phyloP scores from a whole-genome alignment of 2,888 invertebrate species.

The Zelleria hepariella region DNA sequence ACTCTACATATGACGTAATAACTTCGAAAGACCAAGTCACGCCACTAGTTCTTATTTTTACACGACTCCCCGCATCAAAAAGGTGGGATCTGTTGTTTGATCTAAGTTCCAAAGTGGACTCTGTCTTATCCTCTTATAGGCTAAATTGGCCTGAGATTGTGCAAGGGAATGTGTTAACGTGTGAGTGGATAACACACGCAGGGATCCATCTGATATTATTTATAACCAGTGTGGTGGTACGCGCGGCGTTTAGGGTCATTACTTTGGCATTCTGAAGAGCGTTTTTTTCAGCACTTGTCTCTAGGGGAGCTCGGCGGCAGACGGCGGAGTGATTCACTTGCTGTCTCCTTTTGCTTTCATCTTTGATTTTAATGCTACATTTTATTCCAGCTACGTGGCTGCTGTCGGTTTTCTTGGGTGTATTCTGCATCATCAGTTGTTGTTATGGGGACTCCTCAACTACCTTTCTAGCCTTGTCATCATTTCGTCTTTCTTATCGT shows the following conservation, averaged over 20 bases:
- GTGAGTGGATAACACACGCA: conserved; percentile 29
- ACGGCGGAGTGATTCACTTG: not conserved
- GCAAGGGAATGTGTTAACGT: too few relatives aligned
- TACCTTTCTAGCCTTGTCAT: too few relatives aligned
- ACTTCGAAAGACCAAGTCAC: conserved; percentile 48
- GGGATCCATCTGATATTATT: conserved; percentile 38
- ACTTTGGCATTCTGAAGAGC: conserved; percentile 35
- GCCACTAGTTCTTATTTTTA: conserved; percentile 29
- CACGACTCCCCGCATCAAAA: not conserved
- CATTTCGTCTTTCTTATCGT: too few relatives aligned
- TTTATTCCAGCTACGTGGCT: not conserved
- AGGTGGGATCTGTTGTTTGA: too few relatives aligned
- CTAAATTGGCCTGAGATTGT: conserved; percentile 16
- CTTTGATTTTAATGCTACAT: not conserved
- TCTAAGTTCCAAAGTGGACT: not conserved
- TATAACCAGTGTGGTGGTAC: conserved; percentile 47
- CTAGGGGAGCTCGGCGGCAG: not conserved
- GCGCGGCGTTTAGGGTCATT: conserved; percentile 57
- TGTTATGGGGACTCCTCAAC: too few relatives aligned
- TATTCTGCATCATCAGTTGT: too few relatives aligned
- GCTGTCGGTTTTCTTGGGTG: too few relatives aligned
- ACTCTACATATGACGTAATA: conserved; percentile 38
- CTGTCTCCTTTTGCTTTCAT: not conserved
- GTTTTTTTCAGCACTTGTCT: conserved; percentile 29
- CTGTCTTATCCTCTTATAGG: not conserved